Conservation (phyloP, 2,113 vertebrate genomes). For the Rana temporaria region DNA sequence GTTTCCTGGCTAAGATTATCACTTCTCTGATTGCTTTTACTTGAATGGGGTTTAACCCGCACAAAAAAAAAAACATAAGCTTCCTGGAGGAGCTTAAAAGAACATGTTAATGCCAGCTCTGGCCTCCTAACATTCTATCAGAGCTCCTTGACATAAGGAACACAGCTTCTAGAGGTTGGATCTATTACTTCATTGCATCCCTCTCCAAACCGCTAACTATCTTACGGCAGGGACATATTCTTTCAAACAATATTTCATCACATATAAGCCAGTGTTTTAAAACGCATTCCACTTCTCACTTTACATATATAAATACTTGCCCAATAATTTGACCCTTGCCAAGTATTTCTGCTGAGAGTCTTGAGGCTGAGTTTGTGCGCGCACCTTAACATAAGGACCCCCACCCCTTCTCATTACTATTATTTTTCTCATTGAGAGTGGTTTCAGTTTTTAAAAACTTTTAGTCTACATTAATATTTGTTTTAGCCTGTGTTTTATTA, state of each 20-base stretch:
- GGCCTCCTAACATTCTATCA: neutral
- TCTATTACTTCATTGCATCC: neutral
- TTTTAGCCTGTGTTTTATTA: neutral
- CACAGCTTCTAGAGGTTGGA: neutral
- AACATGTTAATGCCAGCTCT: neutral
- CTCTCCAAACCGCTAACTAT: neutral
- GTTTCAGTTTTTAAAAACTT: neutral
- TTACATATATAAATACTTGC: slow-evolving; percentile 28
- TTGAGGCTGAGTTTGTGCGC: neutral
- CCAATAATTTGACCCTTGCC: slow-evolving; percentile 11
- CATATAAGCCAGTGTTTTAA: neutral
- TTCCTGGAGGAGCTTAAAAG: neutral
- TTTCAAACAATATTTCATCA: slow-evolving; percentile 19
- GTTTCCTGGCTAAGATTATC: too few relatives aligned
- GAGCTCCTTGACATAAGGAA: neutral
- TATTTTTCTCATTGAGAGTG: neutral
- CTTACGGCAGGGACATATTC: neutral
- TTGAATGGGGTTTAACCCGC: neutral
- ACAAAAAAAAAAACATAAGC: neutral
- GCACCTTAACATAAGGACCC: neutral
- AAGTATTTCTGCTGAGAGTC: slow-evolving; percentile 17
- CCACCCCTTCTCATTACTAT: too few relatives aligned
- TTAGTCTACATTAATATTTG: neutral
- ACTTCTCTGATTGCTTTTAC: too few relatives aligned
- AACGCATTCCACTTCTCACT: neutral